Base-by-base conservation (phyloP, 2,888 invertebrate genomes). In the Eupithecia centaureata region DNA sequence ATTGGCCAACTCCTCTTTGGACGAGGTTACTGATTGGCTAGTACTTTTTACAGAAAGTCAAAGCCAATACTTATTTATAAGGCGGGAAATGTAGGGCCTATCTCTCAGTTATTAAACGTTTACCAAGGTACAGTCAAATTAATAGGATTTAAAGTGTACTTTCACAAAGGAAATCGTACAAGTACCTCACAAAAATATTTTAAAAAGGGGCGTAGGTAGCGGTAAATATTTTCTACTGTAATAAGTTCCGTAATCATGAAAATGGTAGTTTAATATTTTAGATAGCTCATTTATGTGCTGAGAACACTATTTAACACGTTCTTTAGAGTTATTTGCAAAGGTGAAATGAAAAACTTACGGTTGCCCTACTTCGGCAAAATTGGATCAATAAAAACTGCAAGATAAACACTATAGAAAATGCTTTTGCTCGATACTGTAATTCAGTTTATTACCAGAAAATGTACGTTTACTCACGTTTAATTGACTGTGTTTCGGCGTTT, bases 361-460 rank as follows among this genome's bases (percentile, higher is more conserved):
- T 30, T 67, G 73, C 56, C 63, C 71, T 59, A 73, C 51, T 38
- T 68, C 15, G 15, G 22, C 63, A 51, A 67, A 61, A 65, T 61
- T 66, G 35, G 73, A 73, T 73, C 73, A 71, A 73, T 75, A 71
- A 59, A 63, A 74, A 66, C 38, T 33, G 59, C 58, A 64, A 63
- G 47, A 56, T 51, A 67, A 22, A 70, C 38, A 70, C 15, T 47
- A 15, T n/a, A 18, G 28, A 8, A 30, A 15, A 15, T 27, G 15
- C 1, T 30, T 30, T 56, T 12, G 3, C 10, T 18, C 30, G 7
- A 10, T 1, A 54, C 4, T 54, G 10, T 10, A 22, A 22, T 47
- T 22, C 22, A 47, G 3, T 47, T 4, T 18, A 3, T 10, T 3
- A 18, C 22, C 8, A 4, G 22, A 47, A 7, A 47, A 2, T n/a